Evolutionary conservation across 2,113 vertebrate genomes (phyloP), one percentile per base, ranked within the genome.

Genomic region (Camelus dromedarius): DNA sequence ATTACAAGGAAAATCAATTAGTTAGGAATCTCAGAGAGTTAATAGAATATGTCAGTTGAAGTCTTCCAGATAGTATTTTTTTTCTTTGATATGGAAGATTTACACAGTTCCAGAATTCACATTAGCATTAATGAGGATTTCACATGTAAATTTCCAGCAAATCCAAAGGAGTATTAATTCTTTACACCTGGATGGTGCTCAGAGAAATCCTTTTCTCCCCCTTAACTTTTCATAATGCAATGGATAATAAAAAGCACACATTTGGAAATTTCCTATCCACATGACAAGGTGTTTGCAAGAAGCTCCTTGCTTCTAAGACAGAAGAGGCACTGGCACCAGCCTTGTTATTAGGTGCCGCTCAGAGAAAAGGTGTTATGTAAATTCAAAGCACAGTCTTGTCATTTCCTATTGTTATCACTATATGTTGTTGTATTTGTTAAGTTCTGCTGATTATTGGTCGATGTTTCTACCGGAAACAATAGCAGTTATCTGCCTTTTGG

Each of bases 61-160:
- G 56, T 93, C 24, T 13, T 89, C 66, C 42, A 96, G 54, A 89
- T 85, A 95, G 75, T 77, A 72, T 91, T 12, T 32, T 77, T 88
- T 82, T 93, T 30, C 32, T 2, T 50, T 91, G 42, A 83, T 80
- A 66, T 73, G 70, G 75, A 79, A 91, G 75, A 95, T 95, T 95
- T 96, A 96, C 62, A 77, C 24, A 90, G 93, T 70, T 95, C 73
- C 76, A 96, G 92, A 96, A 72, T 28, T 80, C 73, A 92, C 22
- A 97, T 96, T 95, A 93, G 48, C 95, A 97, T 97, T 97, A 96
- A 96, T 97, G 91, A 97, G 92, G 87, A 97, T 97, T 97, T 97
- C 85, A 84, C 92, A 95, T 97, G 93, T 93, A 97, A 97, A 96
- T 97, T 98, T 96, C 90, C 60, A 83, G 58, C 58, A 97, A 95